Base-by-base conservation (phyloP, 2,888 invertebrate genomes). In the Tetrapedia diversipes region DNA sequence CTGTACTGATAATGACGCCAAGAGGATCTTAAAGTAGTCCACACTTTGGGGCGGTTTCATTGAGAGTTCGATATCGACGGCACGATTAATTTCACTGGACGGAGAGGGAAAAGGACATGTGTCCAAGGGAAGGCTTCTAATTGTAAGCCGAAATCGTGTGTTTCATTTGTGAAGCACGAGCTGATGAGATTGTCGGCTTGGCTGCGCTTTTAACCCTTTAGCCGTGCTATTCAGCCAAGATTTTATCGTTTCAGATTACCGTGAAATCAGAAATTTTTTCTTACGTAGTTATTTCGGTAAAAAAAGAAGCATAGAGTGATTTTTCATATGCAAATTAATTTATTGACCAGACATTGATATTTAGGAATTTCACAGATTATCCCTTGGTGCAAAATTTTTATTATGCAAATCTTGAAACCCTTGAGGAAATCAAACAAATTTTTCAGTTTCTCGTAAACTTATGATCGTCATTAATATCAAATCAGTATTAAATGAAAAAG, bases 171-270 rank as follows among this genome's bases (percentile, higher is more conserved):
- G 39, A 45, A 57, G 43, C 71, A 59, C 49, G 39, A 57, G 47
- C 39, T 54, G 56, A 24, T 69, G 34, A 34, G 24, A 59, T n/a
- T 63, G 60, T 47, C 64, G 51, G 56, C 76, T 68, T 39, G 24
- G 11, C 39, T 75, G 63, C 61, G 22, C 74, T 56, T 65, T 74
- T 77, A 71, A 75, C 74, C 72, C 74, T 75, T 75, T 59, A 65
- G 54, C 51, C 7, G 37, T 4, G 29, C 71, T 24, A 19, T 49
- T 49, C 47, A 10, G 29, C 27, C 19, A 14, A 14, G 4, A 16
- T 6, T 22, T 45, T 45, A 22, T 43, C 29, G 16, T 45, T 16
- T 32, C 11, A 11, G 27, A 19, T 57, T 39, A 24, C 10, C 19
- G 16, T 4, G 16, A 16, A 10, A 39, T 8, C 10, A 24, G 24